Percentiles rank a stretch among this genome's conserved stretches.
phyloP scores from a whole-genome alignment of 2,888 invertebrate species.

The Machimus rusticus region DNA sequence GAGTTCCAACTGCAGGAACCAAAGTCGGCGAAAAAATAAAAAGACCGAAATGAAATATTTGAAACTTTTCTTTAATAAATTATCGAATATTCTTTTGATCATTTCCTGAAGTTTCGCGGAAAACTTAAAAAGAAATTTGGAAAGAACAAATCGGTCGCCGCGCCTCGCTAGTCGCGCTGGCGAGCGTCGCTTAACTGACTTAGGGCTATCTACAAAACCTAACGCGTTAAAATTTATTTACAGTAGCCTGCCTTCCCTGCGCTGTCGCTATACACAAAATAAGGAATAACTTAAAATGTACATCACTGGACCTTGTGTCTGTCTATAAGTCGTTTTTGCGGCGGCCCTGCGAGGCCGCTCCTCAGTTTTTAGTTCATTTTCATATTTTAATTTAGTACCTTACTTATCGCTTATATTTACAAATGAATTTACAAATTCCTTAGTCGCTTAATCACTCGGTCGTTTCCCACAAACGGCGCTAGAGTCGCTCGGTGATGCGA shows the following conservation, averaged over 20 bases:
- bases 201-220: constrained; percentile 30
- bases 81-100: constrained; percentile 20
- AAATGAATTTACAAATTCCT: constrained; percentile 30
- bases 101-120: neutral
- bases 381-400: constrained; percentile 14
- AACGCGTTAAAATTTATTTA: constrained; percentile 31
- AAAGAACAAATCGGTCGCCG: neutral
- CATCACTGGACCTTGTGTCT: constrained; percentile 51
- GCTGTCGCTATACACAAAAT: neutral
- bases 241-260: neutral
- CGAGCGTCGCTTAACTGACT: neutral
- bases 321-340: constrained; percentile 42
- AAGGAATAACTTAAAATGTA: constrained; percentile 50
- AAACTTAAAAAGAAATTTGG: neutral
- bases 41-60: constrained; percentile 7
- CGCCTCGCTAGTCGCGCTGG: neutral
- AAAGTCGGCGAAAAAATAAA: neutral
- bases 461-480: neutral
- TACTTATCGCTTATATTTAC: constrained; percentile 15
- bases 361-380: neutral
- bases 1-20: neutral
- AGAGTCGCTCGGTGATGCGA: neutral
- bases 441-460: neutral
- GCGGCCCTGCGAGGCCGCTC: neutral
- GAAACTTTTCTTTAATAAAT: constrained; percentile 33